Evolutionary conservation across 2,888 invertebrate genomes (phyloP).

Genomic region (Cephus nigrinus): DNA sequence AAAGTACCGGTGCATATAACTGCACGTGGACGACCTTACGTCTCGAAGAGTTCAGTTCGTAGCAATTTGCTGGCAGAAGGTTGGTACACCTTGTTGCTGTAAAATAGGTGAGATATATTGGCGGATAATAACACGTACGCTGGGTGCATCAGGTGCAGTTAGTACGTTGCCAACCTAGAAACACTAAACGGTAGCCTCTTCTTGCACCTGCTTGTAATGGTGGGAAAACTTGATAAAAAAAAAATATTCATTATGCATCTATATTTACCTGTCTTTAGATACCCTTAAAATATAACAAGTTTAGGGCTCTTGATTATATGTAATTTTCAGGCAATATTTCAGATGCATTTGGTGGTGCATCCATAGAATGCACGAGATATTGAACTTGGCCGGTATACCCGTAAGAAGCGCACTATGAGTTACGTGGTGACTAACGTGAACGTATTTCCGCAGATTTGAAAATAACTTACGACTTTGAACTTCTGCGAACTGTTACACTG

Average conservation of each 20-base stretch:
- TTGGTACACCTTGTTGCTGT: slow-evolving; percentile 21
- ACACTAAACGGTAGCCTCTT: not conserved
- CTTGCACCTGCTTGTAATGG: not conserved
- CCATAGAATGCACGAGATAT: not conserved
- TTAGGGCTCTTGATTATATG: not conserved
- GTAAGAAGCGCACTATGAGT: not conserved
- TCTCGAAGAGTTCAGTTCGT: slow-evolving; percentile 17
- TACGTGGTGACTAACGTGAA: not conserved
- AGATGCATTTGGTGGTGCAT: not conserved
- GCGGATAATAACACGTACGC: slow-evolving; percentile 29
- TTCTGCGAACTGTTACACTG: too few species aligned
- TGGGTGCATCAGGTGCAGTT: not conserved
- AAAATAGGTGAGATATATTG: slow-evolving; percentile 32
- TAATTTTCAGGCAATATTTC: not conserved
- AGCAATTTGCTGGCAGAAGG: slow-evolving; percentile 26
- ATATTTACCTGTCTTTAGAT: not conserved
- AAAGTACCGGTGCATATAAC: slow-evolving; percentile 26
- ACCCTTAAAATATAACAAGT: not conserved
- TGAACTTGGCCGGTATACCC: too few species aligned
- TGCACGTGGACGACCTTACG: slow-evolving; percentile 12
- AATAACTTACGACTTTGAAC: too few species aligned
- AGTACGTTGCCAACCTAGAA: not conserved
- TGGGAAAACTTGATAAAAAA: not conserved
- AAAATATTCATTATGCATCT: not conserved
- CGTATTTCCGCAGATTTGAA: not conserved